Evolutionary conservation across 2,797 vertebrate species (phyloP).

Genomic region (Ceryle rudis): DNA sequence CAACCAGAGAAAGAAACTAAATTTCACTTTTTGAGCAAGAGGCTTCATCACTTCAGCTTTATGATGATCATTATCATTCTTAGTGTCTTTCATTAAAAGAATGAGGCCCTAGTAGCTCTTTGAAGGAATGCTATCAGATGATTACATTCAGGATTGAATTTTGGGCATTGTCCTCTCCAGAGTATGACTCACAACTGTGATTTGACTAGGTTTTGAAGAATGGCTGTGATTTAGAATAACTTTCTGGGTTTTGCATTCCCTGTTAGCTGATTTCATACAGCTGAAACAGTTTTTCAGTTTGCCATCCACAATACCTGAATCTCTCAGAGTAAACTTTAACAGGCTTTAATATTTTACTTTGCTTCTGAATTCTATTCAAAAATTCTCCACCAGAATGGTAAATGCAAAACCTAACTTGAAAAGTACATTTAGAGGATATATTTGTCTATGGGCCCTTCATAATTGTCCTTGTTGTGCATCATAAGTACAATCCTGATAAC

Average conservation of each 20-base stretch:
- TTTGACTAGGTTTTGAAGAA: background rate
- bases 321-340: background rate
- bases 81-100: background rate
- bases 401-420: background rate
- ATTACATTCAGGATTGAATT: background rate
- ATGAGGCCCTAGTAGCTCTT: background rate
- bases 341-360: background rate
- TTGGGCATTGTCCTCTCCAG: background rate
- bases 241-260: background rate
- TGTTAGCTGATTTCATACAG: background rate
- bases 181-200: background rate
- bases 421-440: background rate
- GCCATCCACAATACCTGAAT: background rate
- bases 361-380: background rate
- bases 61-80: background rate
- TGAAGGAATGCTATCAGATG: background rate
- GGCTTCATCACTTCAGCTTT: background rate
- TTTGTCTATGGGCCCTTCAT: background rate
- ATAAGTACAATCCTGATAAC: background rate
- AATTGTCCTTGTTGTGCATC: background rate
- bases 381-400: background rate
- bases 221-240: background rate
- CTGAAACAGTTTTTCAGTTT: background rate
- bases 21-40: background rate
- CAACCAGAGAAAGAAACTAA: background rate